Conservation (phyloP, 2,888 invertebrate species). For the Anthophora plumipes region DNA sequence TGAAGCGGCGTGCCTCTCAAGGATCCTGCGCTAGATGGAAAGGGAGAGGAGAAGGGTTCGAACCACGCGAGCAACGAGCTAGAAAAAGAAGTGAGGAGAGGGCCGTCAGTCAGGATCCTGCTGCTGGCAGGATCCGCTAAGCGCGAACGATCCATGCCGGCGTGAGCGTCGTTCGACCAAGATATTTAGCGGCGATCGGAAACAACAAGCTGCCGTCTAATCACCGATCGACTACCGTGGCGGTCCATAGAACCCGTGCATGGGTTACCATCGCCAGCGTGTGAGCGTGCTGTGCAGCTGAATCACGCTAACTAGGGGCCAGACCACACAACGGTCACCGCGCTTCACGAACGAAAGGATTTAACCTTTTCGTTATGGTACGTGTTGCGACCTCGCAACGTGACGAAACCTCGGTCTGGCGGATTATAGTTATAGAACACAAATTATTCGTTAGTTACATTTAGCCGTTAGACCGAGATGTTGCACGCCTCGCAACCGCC, state of each 20-base stretch:
- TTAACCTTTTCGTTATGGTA: constrained; percentile 30
- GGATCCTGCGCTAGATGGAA: constrained; percentile 44
- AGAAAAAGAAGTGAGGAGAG: not conserved
- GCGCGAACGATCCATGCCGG: constrained; percentile 46
- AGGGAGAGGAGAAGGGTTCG: not conserved
- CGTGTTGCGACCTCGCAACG: too few relatives aligned
- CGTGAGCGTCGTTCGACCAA: constrained; percentile 61
- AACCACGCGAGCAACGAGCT: constrained; percentile 27
- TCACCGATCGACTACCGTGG: constrained; percentile 77
- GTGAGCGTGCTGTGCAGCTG: constrained; percentile 74
- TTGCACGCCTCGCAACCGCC: too few relatives aligned
- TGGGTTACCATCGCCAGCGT: constrained; percentile 54
- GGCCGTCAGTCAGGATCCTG: constrained; percentile 44
- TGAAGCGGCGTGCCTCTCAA: constrained; percentile 58
- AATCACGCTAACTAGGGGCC: constrained; percentile 78
- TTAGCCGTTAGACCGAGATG: too few relatives aligned
- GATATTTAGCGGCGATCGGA: constrained; percentile 80
- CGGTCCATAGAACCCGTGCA: constrained; percentile 56
- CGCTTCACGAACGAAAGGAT: constrained; percentile 38
- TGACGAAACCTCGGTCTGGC: too few relatives aligned
- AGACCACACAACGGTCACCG: constrained; percentile 68
- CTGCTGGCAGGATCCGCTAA: constrained; percentile 32
- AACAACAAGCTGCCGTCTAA: constrained; percentile 79
- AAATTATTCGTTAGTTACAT: too few relatives aligned
- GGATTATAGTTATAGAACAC: too few relatives aligned